Percentiles rank a stretch among this genome's conserved stretches.
These are phyloP conservation scores for Pseudotriccus pelzelni DNA, from an alignment of 2,797 vertebrate species.

Conservation along the genomic window DNA sequence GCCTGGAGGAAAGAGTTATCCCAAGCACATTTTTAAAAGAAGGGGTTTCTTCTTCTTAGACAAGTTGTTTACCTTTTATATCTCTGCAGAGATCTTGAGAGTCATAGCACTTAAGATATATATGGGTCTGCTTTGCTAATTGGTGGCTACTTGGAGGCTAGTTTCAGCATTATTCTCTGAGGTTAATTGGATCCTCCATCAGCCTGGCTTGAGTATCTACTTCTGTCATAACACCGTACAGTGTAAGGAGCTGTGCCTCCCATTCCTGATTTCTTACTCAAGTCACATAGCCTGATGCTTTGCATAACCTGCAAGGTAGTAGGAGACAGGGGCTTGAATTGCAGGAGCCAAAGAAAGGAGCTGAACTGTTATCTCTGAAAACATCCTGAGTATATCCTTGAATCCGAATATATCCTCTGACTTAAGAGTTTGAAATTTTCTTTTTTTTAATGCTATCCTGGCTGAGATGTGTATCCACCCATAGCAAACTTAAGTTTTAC, in stretches of 20 bases:
- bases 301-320: not conserved
- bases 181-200: not conserved
- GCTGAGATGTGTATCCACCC: not conserved
- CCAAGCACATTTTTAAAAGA: not conserved
- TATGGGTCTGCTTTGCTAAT: not conserved
- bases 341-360: not conserved
- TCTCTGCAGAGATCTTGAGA: not conserved
- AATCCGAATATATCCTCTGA: not conserved
- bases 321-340: not conserved
- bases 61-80: not conserved
- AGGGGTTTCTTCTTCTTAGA: not conserved
- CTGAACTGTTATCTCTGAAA: not conserved
- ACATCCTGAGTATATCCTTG: not conserved
- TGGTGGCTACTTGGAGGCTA: not conserved
- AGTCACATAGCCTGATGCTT: not conserved
- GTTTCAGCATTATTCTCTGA: not conserved
- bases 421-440: not conserved
- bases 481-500: not conserved
- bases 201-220: not conserved
- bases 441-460: not conserved
- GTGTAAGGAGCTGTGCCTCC: not conserved
- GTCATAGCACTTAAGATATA: not conserved
- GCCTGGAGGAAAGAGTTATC: not conserved
- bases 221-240: not conserved
- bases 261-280: not conserved